Percentiles rank a stretch among this genome's conserved stretches.
These are phyloP conservation scores for Phalacrocorax aristotelis DNA, from an alignment of 2,113 vertebrate species.

Conservation along the genomic window DNA sequence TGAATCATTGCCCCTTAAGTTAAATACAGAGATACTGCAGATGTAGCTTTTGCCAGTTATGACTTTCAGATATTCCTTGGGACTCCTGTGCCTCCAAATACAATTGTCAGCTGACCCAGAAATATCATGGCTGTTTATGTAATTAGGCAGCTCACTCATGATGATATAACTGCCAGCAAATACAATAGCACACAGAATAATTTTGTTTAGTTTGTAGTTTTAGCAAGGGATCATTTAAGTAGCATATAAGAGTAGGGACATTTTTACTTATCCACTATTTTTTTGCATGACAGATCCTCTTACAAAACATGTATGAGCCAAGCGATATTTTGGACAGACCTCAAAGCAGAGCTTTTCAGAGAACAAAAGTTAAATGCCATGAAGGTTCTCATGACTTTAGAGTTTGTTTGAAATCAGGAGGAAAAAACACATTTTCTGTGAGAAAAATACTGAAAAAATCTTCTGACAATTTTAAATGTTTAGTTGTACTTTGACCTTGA, in stretches of 20 bases:
- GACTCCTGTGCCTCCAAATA: constrained; percentile 30
- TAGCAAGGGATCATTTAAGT: neutral
- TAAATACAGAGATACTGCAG: constrained; percentile 54
- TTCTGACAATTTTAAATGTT: neutral
- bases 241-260: neutral
- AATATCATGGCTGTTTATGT: constrained; percentile 33
- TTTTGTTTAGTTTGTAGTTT: neutral
- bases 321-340: neutral
- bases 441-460: neutral
- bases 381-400: neutral
- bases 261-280: neutral
- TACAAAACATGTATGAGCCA: neutral
- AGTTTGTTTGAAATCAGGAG: neutral
- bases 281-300: neutral
- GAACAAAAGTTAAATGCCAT: neutral
- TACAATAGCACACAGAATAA: neutral
- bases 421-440: neutral
- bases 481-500: neutral
- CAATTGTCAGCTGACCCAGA: constrained; percentile 49
- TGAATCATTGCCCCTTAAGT: constrained; percentile 53
- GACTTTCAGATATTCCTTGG: constrained; percentile 13
- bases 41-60: constrained; percentile 21
- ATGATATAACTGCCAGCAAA: neutral
- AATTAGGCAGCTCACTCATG: constrained; percentile 20
- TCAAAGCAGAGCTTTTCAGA: neutral